Evolutionary conservation across 2,113 vertebrate species (phyloP).

Genomic region (Heloderma charlesbogerti): DNA sequence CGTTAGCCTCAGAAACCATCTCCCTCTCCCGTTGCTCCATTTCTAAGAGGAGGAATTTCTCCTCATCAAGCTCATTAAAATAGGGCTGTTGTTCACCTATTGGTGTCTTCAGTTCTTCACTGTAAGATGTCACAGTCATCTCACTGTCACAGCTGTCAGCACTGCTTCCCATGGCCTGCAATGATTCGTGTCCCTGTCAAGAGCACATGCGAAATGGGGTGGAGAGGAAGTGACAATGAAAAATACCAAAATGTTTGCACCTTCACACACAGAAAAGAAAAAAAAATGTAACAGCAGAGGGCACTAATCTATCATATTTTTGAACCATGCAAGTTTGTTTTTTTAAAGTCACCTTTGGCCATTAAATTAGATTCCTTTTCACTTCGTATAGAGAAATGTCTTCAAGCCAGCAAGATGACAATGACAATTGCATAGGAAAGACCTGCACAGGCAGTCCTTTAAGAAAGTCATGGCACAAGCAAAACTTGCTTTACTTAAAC

Average conservation of each 20-base stretch:
- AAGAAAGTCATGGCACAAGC: constrained; percentile 9
- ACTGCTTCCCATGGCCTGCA: constrained; percentile 88
- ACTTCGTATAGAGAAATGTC: constrained; percentile 16
- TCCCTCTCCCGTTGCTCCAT: constrained; percentile 42
- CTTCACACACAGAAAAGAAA: background rate
- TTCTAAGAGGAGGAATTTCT: constrained; percentile 56
- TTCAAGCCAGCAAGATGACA: constrained; percentile 19
- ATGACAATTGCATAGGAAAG: constrained; percentile 12
- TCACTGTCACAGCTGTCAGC: constrained; percentile 97
- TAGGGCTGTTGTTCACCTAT: constrained; percentile 75
- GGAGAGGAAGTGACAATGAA: background rate
- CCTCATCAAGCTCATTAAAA: constrained; percentile 79
- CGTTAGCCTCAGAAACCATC: constrained; percentile 36
- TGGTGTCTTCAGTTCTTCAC: constrained; percentile 83
- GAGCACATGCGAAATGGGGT: background rate
- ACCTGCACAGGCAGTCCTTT: constrained; percentile 5
- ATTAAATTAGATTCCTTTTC: constrained; percentile 35
- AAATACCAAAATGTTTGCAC: background rate
- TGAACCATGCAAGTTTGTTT: constrained; percentile 15
- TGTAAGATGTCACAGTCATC: constrained; percentile 89
- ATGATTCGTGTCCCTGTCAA: constrained; percentile 86
- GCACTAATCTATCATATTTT: constrained; percentile 67
- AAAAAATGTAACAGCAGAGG: constrained; percentile 66
- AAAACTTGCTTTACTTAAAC: background rate
- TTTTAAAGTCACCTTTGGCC: constrained; percentile 36